Conservation (phyloP, 35 echinoderm and acorn worm species). For the Anneissia japonica region DNA sequence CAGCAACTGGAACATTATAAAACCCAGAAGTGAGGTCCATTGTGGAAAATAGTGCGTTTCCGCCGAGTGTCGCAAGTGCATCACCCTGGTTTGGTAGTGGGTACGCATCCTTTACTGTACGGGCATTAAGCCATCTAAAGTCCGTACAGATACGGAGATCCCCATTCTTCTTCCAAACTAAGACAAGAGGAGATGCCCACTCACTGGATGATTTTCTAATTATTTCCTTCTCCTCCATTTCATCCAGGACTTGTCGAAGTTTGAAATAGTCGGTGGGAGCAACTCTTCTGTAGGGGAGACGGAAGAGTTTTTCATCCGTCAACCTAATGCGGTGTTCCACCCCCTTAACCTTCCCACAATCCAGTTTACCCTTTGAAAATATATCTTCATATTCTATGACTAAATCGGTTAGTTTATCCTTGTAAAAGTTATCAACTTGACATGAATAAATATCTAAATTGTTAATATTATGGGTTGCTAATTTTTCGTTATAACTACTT, state of each 20-base stretch:
- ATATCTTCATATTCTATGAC: not conserved
- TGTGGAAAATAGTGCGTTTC: not conserved
- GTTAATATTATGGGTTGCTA: too few relatives aligned
- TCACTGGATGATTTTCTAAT: constrained; percentile 30
- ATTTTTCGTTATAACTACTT: too few relatives aligned
- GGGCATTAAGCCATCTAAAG: constrained; percentile 33
- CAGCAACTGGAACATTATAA: not conserved
- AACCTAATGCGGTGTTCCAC: constrained; percentile 31
- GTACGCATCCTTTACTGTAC: constrained; percentile 9
- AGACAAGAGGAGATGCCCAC: constrained; percentile 55
- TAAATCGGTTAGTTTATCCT: not conserved
- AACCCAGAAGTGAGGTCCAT: not conserved
- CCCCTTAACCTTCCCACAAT: constrained; percentile 16
- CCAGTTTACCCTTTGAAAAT: not conserved
- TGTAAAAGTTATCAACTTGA: too few relatives aligned
- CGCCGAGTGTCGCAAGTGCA: not conserved
- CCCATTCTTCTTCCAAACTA: constrained; percentile 55
- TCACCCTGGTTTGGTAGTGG: not conserved
- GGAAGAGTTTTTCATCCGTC: constrained; percentile 29
- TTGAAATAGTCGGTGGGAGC: constrained; percentile 28
- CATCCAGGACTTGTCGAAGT: constrained; percentile 12
- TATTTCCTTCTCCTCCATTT: constrained; percentile 34
- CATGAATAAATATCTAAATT: too few relatives aligned
- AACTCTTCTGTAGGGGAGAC: constrained; percentile 8
- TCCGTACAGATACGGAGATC: constrained; percentile 41